phyloP scores from a whole-genome alignment of 2,113 vertebrate species.

The Colistium nudipinnis region DNA sequence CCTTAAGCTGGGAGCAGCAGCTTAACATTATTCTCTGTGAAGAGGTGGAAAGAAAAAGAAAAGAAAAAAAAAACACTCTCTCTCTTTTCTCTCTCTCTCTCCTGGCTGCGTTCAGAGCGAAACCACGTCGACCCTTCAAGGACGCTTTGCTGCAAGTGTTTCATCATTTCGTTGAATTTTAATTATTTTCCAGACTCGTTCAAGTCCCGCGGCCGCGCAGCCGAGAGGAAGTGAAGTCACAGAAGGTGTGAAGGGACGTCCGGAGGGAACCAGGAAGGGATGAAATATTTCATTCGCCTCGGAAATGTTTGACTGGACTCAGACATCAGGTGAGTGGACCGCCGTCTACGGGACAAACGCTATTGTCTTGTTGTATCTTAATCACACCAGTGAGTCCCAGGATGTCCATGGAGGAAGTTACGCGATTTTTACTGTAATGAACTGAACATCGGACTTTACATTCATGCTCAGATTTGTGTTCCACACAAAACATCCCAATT shows the following conservation, averaged over 20 bases:
- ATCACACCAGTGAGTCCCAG: slow-evolving; percentile 11
- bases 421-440: slow-evolving; percentile 10
- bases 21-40: slow-evolving; percentile 74
- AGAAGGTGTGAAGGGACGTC: slow-evolving; percentile 58
- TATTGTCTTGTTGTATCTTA: no score
- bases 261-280: slow-evolving; percentile 43
- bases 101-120: slow-evolving; percentile 49
- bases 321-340: slow-evolving; percentile 29
- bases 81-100: not conserved
- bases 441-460: not conserved
- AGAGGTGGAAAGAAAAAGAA: slow-evolving; percentile 22
- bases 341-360: slow-evolving; percentile 23
- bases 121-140: slow-evolving; percentile 76
- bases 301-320: slow-evolving; percentile 66
- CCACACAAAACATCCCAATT: no score
- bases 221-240: slow-evolving; percentile 62
- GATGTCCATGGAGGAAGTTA: not conserved
- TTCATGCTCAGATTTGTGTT: not conserved
- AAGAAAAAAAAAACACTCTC: slow-evolving; percentile 14
- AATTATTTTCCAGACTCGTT: slow-evolving; percentile 75
- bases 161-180: slow-evolving; percentile 79
- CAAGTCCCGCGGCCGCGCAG: slow-evolving; percentile 45
- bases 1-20: slow-evolving; percentile 74
- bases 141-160: slow-evolving; percentile 75
- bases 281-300: slow-evolving; percentile 74